A percentile compares a stretch with the other conserved stretches of the same genome.
phyloP scores from a whole-genome alignment of 2,888 invertebrate genomes.

The Steromphala cineraria region DNA sequence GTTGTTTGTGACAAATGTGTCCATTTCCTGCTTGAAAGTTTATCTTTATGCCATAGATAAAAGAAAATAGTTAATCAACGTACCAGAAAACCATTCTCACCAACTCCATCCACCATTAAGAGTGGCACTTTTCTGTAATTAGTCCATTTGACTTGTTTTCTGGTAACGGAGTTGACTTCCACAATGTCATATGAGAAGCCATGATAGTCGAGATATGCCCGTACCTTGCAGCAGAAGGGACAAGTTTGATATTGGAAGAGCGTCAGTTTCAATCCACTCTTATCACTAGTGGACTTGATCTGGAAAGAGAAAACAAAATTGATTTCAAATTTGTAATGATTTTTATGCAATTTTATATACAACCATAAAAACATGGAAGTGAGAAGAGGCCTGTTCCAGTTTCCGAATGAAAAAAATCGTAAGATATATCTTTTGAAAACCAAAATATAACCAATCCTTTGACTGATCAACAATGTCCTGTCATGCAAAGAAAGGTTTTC shows the following conservation, averaged over 20 bases:
- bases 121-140: constrained; percentile 96
- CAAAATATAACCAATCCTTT: too few species aligned
- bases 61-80: constrained; percentile 27
- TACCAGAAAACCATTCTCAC: constrained; percentile 74
- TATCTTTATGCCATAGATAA: not conserved
- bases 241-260: constrained; percentile 98
- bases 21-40: too few species aligned
- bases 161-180: constrained; percentile 96
- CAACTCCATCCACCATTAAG: constrained; percentile 82
- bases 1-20: too few species aligned
- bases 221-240: constrained; percentile 94
- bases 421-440: too few species aligned
- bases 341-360: too few species aligned
- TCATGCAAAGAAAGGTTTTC: too few species aligned
- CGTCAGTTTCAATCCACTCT: constrained; percentile 81
- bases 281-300: constrained; percentile 51
- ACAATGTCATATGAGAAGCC: constrained; percentile 96
- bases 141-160: constrained; percentile 94
- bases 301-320: constrained; percentile 27
- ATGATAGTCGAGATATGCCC: constrained; percentile 85
- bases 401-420: too few species aligned
- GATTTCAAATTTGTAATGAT: not conserved
- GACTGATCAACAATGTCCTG: too few species aligned
- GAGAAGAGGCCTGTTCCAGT: too few species aligned
- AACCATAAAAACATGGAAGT: too few species aligned